Percentiles rank a stretch among this genome's conserved stretches.
Evolutionary conservation across 2,888 invertebrate genomes (phyloP).

Genomic region (Flabesymbios commensalis): DNA sequence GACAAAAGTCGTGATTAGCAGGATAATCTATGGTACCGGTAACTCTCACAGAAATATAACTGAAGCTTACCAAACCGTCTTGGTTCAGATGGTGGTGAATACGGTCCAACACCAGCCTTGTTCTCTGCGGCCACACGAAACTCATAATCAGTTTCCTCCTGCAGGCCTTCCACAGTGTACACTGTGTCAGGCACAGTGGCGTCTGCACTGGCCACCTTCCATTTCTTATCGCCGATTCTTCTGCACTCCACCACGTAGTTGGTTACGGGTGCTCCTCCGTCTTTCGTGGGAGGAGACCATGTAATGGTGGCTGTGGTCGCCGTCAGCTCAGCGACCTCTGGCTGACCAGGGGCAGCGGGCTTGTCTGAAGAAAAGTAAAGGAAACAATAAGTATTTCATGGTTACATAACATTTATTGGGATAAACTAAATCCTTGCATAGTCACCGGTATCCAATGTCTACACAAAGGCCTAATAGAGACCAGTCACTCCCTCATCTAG

Average conservation of each 20-base stretch:
- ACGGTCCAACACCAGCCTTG: constrained; percentile 70
- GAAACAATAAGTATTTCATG: too few relatives aligned
- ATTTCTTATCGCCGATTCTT: constrained; percentile 18
- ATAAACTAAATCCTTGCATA: too few relatives aligned
- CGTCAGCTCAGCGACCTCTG: constrained; percentile 60
- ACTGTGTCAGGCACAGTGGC: constrained; percentile 16
- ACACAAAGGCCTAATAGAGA: too few relatives aligned
- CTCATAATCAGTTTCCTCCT: constrained; percentile 68
- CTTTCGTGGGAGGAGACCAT: constrained; percentile 52
- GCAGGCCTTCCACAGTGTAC: constrained; percentile 32
- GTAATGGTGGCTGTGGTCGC: constrained; percentile 71
- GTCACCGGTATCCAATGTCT: too few relatives aligned
- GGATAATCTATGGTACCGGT: too few relatives aligned
- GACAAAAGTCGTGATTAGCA: too few relatives aligned
- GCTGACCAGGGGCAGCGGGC: constrained; percentile 37
- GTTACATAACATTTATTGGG: too few relatives aligned
- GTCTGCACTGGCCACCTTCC: constrained; percentile 17
- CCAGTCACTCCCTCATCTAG: too few relatives aligned
- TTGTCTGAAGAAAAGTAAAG: constrained; percentile 17
- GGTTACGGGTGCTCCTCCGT: constrained; percentile 51
- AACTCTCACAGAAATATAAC: too few relatives aligned
- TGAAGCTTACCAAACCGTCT: constrained; percentile 27
- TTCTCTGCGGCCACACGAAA: constrained; percentile 86
- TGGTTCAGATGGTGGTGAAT: constrained; percentile 65
- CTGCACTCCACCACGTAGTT: constrained; percentile 37